Percentiles rank a stretch among this genome's conserved stretches.
phyloP scores from a whole-genome alignment of 2,797 vertebrate species.

The Thamnophis elegans region DNA sequence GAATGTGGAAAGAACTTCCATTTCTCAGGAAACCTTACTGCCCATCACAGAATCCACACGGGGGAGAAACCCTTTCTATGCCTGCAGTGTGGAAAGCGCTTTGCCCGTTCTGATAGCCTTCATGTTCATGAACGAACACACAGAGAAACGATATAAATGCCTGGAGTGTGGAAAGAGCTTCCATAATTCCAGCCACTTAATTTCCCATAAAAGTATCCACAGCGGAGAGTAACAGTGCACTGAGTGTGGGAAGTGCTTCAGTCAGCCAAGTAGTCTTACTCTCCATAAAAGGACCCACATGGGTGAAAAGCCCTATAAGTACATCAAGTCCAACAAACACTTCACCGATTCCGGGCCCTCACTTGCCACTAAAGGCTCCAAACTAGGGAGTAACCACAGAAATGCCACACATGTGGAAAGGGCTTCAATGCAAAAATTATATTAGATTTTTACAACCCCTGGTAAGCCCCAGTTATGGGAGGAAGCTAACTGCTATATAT shows the following conservation, averaged over 20 bases:
- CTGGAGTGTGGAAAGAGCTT: neutral
- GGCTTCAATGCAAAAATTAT: too few species aligned
- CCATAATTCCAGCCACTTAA: neutral
- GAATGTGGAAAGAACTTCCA: too few species aligned
- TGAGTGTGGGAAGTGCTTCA: neutral
- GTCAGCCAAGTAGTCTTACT: fast-evolving
- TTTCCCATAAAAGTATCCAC: neutral
- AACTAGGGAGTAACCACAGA: too few species aligned
- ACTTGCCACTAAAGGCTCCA: too few species aligned
- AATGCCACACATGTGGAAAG: too few species aligned
- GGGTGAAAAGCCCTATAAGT: neutral
- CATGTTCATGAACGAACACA: too few species aligned
- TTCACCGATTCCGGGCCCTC: too few species aligned
- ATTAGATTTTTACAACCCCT: too few species aligned
- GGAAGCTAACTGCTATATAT: too few species aligned
- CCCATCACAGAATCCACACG: too few species aligned
- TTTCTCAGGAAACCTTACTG: too few species aligned
- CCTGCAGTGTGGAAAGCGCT: neutral
- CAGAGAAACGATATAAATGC: neutral
- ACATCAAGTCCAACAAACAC: neutral
- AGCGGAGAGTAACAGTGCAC: neutral
- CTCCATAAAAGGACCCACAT: neutral
- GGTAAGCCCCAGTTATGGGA: too few species aligned
- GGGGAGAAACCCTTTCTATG: neutral
- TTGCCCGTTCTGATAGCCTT: neutral